phyloP scores from a whole-genome alignment of 2,888 invertebrate species.

The Heliconius erato region DNA sequence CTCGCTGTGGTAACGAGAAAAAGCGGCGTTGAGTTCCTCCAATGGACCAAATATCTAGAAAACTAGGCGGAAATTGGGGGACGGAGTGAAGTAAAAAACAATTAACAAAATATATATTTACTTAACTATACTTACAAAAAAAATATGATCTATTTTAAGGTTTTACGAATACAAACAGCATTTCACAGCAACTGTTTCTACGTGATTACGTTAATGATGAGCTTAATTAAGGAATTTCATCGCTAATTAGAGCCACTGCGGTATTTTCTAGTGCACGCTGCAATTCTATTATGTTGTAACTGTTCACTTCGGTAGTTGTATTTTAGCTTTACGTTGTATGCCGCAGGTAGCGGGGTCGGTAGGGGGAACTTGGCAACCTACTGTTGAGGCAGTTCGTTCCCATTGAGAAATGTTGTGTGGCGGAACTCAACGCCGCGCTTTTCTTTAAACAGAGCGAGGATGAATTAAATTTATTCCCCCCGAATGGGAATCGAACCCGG shows the following conservation, averaged over 20 bases:
- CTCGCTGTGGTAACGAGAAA: neutral
- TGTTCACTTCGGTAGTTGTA: neutral
- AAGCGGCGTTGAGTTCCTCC: neutral
- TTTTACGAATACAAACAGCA: constrained; percentile 5
- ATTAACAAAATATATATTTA: too few relatives aligned
- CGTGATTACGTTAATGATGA: constrained; percentile 23
- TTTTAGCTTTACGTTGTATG: neutral
- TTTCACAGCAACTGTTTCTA: constrained; percentile 19
- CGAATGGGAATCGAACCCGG: too few relatives aligned
- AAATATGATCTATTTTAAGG: neutral
- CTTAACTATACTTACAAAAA: too few relatives aligned
- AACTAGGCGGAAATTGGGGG: neutral
- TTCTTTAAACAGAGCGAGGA: too few relatives aligned
- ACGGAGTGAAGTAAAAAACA: neutral
- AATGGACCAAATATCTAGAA: neutral
- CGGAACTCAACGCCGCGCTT: too few relatives aligned
- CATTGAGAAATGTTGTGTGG: too few relatives aligned
- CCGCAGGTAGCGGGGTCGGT: too few relatives aligned
- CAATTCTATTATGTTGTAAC: neutral
- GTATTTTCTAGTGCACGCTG: neutral
- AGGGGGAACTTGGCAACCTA: too few relatives aligned
- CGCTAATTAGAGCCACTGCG: constrained; percentile 15
- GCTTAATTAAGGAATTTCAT: constrained; percentile 24
- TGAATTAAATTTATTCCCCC: too few relatives aligned
- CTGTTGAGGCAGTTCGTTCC: too few relatives aligned